Evolutionary conservation across 2,797 vertebrate species (phyloP).

Genomic region (Gallinago solitaria): DNA sequence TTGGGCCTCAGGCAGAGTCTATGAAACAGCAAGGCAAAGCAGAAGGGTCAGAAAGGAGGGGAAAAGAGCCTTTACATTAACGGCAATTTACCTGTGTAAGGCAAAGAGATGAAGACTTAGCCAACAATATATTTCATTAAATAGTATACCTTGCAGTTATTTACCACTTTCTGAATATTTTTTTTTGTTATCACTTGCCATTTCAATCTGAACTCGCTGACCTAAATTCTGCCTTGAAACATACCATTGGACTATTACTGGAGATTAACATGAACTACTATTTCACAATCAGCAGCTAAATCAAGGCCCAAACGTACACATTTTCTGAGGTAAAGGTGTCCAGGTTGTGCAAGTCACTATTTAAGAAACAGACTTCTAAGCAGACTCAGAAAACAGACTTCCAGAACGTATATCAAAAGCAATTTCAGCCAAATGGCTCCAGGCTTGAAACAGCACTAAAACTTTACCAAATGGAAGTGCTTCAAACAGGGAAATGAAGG

Average conservation of each 20-base stretch:
- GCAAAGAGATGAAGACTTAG: neutral
- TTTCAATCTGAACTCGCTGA: neutral
- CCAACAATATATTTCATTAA: neutral
- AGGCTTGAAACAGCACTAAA: constrained; percentile 41
- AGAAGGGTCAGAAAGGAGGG: neutral
- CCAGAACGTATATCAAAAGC: neutral
- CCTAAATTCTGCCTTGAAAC: neutral
- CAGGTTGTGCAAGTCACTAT: neutral
- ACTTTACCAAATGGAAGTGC: constrained; percentile 44
- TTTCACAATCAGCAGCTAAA: neutral
- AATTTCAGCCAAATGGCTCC: neutral
- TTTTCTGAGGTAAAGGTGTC: neutral
- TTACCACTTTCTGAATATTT: neutral
- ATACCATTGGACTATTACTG: neutral
- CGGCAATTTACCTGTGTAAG: neutral
- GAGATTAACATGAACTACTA: neutral
- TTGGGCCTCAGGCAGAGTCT: neutral
- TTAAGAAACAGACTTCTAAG: neutral
- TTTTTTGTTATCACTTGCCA: neutral
- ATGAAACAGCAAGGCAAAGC: neutral
- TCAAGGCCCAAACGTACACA: neutral
- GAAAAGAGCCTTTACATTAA: neutral
- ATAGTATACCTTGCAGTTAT: neutral
- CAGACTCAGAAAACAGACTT: neutral
- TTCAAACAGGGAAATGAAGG: constrained; percentile 54